Conservation (phyloP, 2,113 vertebrate species). For the Tachuris rubrigastra region DNA sequence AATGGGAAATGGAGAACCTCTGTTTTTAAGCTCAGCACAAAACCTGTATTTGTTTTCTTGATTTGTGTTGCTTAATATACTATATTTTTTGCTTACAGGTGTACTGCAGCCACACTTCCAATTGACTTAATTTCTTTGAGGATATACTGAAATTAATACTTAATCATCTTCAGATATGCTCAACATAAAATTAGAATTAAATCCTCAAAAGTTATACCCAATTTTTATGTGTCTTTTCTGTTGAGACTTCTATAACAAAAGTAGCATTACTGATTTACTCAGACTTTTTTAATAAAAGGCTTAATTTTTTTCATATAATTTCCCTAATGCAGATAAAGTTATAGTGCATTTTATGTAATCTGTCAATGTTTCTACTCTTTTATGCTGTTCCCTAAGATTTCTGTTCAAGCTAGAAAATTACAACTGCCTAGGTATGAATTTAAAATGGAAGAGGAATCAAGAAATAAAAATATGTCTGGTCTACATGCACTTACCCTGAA, state of each 20-base stretch:
- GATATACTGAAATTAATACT: background rate
- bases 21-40: background rate
- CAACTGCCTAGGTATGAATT: background rate
- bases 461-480: background rate
- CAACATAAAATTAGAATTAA: background rate
- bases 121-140: background rate
- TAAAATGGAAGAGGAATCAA: background rate
- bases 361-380: background rate
- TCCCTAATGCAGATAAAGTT: background rate
- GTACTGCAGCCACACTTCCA: background rate
- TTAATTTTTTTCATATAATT: conserved; percentile 18
- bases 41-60: background rate
- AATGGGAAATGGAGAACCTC: background rate
- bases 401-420: background rate
- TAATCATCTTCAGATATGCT: background rate
- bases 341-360: background rate
- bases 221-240: background rate
- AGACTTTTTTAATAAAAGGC: background rate
- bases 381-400: background rate
- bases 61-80: background rate
- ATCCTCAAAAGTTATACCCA: background rate
- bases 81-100: background rate
- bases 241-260: background rate
- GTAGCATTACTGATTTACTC: background rate
- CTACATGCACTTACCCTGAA: background rate